Evolutionary conservation across 2,797 vertebrate species (phyloP).

Genomic region (Channa striata): DNA sequence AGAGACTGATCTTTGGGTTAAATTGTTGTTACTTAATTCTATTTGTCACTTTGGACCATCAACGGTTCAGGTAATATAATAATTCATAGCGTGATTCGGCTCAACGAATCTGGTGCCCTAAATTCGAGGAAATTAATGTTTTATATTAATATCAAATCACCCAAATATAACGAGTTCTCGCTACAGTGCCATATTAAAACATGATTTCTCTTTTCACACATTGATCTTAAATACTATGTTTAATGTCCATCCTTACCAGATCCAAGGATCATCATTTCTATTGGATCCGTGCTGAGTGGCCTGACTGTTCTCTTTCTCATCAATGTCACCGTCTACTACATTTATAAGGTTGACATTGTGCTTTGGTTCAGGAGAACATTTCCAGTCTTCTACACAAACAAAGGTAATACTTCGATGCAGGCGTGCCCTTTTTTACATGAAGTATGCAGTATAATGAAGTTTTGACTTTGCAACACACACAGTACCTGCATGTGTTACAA

Average conservation of each 20-base stretch:
- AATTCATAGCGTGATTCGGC: too few relatives aligned
- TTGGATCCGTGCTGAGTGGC: slow-evolving; percentile 74
- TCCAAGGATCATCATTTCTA: slow-evolving; percentile 66
- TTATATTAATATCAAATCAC: too few relatives aligned
- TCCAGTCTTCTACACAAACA: slow-evolving; percentile 70
- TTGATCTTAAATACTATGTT: not conserved
- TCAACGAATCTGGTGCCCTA: too few relatives aligned
- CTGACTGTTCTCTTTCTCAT: slow-evolving; percentile 74
- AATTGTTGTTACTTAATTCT: too few relatives aligned
- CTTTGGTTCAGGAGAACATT: slow-evolving; percentile 87
- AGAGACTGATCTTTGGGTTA: too few relatives aligned
- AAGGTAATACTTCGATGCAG: slow-evolving; percentile 80
- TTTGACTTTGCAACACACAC: not conserved
- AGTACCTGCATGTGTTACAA: not conserved
- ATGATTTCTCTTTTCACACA: not conserved
- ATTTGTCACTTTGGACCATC: too few relatives aligned
- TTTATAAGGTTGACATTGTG: slow-evolving; percentile 91
- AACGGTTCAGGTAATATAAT: too few relatives aligned
- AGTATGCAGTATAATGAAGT: not conserved
- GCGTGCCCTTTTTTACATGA: not conserved
- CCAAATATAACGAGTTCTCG: too few relatives aligned
- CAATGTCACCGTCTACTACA: slow-evolving; percentile 79
- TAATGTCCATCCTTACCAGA: slow-evolving; percentile 74
- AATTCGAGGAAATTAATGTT: too few relatives aligned
- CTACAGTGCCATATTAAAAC: too few relatives aligned